Conservation (phyloP, 2,113 vertebrate species). For the Eudyptes chrysolophus region DNA sequence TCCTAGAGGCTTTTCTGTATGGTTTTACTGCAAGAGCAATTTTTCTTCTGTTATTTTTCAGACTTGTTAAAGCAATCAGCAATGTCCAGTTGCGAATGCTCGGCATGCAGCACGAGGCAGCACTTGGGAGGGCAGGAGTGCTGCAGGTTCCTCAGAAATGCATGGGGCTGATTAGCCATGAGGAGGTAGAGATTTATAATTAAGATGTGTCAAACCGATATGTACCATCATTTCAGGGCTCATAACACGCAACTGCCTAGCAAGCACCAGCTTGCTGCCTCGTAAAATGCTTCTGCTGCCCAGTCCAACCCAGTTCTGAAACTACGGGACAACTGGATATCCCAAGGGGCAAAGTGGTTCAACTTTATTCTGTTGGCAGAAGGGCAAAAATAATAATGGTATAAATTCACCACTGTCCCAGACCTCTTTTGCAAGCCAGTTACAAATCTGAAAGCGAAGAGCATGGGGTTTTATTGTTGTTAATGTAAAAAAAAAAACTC, state of each 20-base stretch:
- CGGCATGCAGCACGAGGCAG: neutral
- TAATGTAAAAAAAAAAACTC: neutral
- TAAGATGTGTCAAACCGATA: neutral
- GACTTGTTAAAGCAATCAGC: slow-evolving; percentile 47
- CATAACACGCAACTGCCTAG: neutral
- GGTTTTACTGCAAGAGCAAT: neutral
- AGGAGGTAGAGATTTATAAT: slow-evolving; percentile 32
- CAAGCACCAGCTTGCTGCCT: neutral
- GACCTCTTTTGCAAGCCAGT: neutral
- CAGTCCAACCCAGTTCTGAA: neutral
- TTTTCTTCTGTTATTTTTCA: slow-evolving; percentile 51
- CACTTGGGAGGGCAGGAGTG: neutral
- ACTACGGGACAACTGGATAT: neutral
- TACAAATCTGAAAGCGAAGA: neutral
- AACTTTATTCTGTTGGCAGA: neutral
- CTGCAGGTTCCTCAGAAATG: neutral
- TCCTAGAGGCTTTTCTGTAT: slow-evolving; percentile 25
- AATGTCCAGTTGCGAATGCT: neutral
- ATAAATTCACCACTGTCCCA: neutral
- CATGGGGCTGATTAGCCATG: neutral
- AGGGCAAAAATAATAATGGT: neutral
- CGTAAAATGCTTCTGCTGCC: neutral
- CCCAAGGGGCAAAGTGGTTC: neutral
- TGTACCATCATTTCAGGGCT: neutral
- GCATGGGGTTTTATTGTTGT: neutral